Evolutionary conservation across 2,888 invertebrate genomes (phyloP).

Genomic region (Argyresthia albistria): DNA sequence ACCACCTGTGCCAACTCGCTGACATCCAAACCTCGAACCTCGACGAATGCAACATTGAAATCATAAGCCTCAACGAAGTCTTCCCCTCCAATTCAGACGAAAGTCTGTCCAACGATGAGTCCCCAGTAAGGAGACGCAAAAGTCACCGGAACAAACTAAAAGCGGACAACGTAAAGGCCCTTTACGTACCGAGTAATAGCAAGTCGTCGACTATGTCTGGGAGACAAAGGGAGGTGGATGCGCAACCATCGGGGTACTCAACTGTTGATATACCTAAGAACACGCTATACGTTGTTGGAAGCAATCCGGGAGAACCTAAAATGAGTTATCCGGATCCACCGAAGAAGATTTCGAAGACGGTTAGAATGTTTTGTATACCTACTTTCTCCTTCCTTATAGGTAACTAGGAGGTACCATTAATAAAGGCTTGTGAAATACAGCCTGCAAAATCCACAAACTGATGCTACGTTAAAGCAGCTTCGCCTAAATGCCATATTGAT

Average conservation of each 20-base stretch:
- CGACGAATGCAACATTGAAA: constrained; percentile 59
- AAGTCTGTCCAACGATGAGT: constrained; percentile 50
- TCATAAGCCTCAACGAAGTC: constrained; percentile 55
- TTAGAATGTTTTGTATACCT: constrained; percentile 18
- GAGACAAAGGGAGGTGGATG: constrained; percentile 38
- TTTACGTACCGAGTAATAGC: constrained; percentile 53
- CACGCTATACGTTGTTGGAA: constrained; percentile 58
- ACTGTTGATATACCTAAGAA: constrained; percentile 58
- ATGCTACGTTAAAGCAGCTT: no score
- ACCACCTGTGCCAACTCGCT: constrained; percentile 52
- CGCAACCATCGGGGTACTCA: constrained; percentile 42
- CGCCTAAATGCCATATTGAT: no score
- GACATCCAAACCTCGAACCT: constrained; percentile 34
- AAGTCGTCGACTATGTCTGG: constrained; percentile 50
- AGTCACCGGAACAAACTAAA: constrained; percentile 24
- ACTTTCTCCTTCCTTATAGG: no score
- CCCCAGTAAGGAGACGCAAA: constrained; percentile 30
- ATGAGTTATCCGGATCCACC: constrained; percentile 57
- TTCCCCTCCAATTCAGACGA: constrained; percentile 66
- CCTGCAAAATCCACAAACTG: no score
- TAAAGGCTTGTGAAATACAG: no score
- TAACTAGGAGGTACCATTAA: no score
- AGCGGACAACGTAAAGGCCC: constrained; percentile 20
- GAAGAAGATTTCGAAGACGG: constrained; percentile 61
- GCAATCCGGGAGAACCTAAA: constrained; percentile 63